Base-by-base conservation (phyloP, 2,888 invertebrate species). In the Hymenopus coronatus region DNA sequence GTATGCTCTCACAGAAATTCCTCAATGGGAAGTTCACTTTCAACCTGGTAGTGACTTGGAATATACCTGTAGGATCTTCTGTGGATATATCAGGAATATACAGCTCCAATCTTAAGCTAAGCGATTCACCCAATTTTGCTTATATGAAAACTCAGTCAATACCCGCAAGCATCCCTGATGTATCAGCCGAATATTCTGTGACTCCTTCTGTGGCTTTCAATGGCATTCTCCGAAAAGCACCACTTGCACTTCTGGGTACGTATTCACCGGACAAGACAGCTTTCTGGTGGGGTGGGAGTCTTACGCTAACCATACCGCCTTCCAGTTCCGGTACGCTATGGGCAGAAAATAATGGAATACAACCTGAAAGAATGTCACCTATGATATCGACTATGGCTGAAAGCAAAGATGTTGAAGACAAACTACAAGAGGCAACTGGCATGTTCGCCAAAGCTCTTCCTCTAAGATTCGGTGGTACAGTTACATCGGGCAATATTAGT, bases 261-360 rank as follows among this genome's bases (percentile, higher is more conserved):
- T 90, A 90, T 83, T 91, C 91, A 25, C 30, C 85, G 14, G 90
- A 91, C 84, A 88, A 89, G 28, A 90, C 88, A 0, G 83, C 85
- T 40, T 91, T 91, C 84, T 89, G 87, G 87, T 91, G 91, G 91
- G 87, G 87, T 40, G 91, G 91, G 27, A 88, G 83, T 20, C 40
- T 86, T 25, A 28, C 54, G 28, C 54, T 89, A 70, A 83, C 86
- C 25, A 15, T 81, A 12, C 81, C 86, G 3, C 40, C 27, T 54
- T 85, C 46, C 33, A 9, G 14, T 6, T 25, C 7, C 2, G 54
- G 54, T 8, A 25, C 20, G 20, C 54, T 14, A 70, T 70, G 54
- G 54, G 15, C 54, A 25, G 54, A 70, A 70, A 70, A 70, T 25
- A 70, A 70, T 25, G 54, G 54, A 15, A 20, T 70, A 70, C 20